Percentiles rank a stretch among this genome's conserved stretches.
Conservation (phyloP, 2,888 invertebrate genomes). For the Oeneis ivallda region DNA sequence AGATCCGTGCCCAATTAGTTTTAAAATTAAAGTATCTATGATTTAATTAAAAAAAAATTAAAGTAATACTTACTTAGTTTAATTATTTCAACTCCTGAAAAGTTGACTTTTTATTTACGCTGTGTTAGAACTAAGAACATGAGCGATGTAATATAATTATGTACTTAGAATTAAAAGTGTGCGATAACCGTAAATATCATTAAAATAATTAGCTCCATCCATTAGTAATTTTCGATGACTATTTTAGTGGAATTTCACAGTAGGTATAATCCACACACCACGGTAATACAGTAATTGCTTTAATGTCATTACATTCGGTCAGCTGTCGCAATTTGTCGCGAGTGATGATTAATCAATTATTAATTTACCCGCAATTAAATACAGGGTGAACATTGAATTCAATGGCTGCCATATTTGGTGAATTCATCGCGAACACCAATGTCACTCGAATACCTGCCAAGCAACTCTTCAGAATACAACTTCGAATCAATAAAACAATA, state of each 20-base stretch:
- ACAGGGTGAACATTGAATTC: conserved; percentile 65
- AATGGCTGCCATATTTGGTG: conserved; percentile 66
- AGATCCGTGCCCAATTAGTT: too few relatives aligned
- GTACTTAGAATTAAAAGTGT: too few relatives aligned
- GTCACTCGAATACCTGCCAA: background rate
- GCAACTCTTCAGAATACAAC: background rate
- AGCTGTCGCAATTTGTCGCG: conserved; percentile 69
- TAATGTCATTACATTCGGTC: conserved; percentile 49
- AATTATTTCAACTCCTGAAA: too few relatives aligned
- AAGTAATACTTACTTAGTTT: too few relatives aligned
- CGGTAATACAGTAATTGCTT: background rate
- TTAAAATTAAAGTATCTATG: too few relatives aligned
- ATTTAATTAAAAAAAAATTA: too few relatives aligned
- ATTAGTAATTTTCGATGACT: background rate
- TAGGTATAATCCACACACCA: background rate
- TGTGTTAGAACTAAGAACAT: too few relatives aligned
- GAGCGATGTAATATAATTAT: too few relatives aligned
- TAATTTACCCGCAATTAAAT: conserved; percentile 65
- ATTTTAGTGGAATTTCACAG: background rate
- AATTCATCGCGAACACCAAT: conserved; percentile 48
- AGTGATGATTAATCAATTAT: conserved; percentile 67
- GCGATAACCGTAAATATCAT: too few relatives aligned
- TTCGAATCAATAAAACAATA: too few relatives aligned
- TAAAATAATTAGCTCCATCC: too few relatives aligned
- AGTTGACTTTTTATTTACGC: too few relatives aligned